Evolutionary conservation across 2,888 invertebrate genomes (phyloP).

Genomic region (Sphinx pinastri): DNA sequence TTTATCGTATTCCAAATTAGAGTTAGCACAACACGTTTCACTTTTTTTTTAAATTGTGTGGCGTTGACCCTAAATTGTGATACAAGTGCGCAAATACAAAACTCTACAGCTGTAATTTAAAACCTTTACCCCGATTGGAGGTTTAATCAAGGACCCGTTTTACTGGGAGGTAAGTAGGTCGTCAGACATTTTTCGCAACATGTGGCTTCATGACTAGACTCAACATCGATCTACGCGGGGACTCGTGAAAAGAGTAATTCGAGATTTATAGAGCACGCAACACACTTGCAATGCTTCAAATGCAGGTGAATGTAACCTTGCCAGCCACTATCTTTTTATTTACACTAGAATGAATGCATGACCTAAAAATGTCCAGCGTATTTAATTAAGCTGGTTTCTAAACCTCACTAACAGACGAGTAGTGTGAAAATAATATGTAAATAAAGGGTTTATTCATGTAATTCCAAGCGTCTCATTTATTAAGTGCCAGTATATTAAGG

Average conservation of each 20-base stretch:
- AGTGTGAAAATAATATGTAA: too few relatives aligned
- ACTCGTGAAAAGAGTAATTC: slow-evolving; percentile 11
- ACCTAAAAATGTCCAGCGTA: background rate
- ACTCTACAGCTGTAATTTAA: too few relatives aligned
- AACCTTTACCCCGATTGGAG: too few relatives aligned
- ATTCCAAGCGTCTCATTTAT: too few relatives aligned
- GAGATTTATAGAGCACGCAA: slow-evolving; percentile 24
- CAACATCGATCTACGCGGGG: slow-evolving; percentile 3
- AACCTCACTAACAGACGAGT: too few relatives aligned
- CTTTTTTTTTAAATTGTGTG: too few relatives aligned
- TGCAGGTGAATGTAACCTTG: slow-evolving; percentile 16
- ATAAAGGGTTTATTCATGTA: too few relatives aligned
- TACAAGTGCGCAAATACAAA: too few relatives aligned
- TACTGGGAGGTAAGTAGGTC: background rate
- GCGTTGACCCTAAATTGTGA: too few relatives aligned
- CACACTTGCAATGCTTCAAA: slow-evolving; percentile 25
- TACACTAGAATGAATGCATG: background rate
- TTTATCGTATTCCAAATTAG: too few relatives aligned
- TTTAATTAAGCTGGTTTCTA: background rate
- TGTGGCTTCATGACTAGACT: slow-evolving; percentile 14
- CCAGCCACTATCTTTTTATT: background rate
- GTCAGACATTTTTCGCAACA: background rate
- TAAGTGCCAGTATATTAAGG: too few relatives aligned
- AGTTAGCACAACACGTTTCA: too few relatives aligned
- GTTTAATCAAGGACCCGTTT: background rate